Evolutionary conservation across 2,888 invertebrate genomes (phyloP).

Genomic region (Tetranychus truncatus): DNA sequence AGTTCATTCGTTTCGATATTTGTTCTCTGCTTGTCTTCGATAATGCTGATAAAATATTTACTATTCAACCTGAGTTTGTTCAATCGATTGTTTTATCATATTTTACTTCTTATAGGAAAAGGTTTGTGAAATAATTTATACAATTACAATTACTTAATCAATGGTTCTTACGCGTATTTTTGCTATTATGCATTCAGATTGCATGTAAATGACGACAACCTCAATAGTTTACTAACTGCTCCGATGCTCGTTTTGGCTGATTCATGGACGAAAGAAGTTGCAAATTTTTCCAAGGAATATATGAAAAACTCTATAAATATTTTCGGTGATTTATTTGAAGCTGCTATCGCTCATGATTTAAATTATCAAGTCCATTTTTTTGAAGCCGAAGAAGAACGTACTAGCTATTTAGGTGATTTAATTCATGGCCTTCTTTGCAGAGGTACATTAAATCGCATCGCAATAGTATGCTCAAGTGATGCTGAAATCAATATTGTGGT

Average conservation of each 20-base stretch:
- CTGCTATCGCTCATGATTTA: neutral
- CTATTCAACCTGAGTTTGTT: neutral
- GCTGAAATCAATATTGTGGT: neutral
- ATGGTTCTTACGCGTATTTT: neutral
- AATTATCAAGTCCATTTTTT: neutral
- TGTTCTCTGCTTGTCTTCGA: constrained; percentile 9
- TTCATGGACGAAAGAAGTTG: constrained; percentile 5
- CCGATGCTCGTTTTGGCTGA: neutral
- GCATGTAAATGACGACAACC: neutral
- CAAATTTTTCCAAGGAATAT: neutral
- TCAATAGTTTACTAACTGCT: neutral
- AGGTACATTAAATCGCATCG: neutral
- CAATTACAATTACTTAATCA: neutral
- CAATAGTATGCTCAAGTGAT: constrained; percentile 7
- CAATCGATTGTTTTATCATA: neutral
- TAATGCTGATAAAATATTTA: constrained; percentile 6
- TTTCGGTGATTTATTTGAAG: constrained; percentile 15
- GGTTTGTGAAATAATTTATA: neutral
- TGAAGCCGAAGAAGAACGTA: constrained; percentile 5
- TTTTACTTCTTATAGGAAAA: neutral
- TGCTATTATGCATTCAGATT: neutral
- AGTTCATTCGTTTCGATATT: neutral
- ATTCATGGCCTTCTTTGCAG: neutral
- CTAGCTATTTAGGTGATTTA: neutral
- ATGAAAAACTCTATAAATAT: constrained; percentile 3